Evolutionary conservation across 2,888 invertebrate genomes (phyloP), one percentile per base, ranked within the genome.

Genomic region (Bedellia somnulentella): DNA sequence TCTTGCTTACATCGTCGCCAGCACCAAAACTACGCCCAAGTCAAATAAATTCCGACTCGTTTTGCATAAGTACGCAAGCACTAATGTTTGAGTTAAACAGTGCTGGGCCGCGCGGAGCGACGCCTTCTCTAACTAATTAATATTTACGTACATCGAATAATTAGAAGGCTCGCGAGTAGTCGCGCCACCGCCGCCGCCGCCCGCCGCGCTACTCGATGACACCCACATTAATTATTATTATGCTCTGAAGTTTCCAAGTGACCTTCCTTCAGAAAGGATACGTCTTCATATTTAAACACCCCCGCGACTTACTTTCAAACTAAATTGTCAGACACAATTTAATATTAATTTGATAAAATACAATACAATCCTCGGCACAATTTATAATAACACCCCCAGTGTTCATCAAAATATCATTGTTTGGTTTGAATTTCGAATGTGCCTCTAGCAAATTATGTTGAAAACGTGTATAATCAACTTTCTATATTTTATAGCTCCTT

Each of bases 1-100:
- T 67, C 64, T 73, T 71, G 58, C 66, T 66, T 67, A 67, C 68
- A 61, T 64, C 70, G 67, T 59, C 63, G 61, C 60, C 53, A 57
- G 60, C 58, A 58, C 57, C 57, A 53, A 62, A 73, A 73, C 71
- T 70, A 67, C 62, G 61, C 51, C 57, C 53, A 71, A 73, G 60
- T 73, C 66, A 70, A 71, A 73, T 71, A 73, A 70, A 73, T 68
- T 71, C 61, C 51, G 49, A 52, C 58, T 49, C 59, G 58, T 63
- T 70, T 70, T 66, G 67, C 68, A 68, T 70, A 70, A 63, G 59
- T 56, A 56, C 50, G 44, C 39, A 11, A 24, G 41, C 37, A 29
- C 24, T 17, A 21, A 64, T 62, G 58, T 63, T 63, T 60, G 58
- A 63, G 52, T 58, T 59, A 56, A 62, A 60, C 54, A 52, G 44